phyloP scores from a whole-genome alignment of 2,797 vertebrate genomes.

The Neosilurus mollespiculum region DNA sequence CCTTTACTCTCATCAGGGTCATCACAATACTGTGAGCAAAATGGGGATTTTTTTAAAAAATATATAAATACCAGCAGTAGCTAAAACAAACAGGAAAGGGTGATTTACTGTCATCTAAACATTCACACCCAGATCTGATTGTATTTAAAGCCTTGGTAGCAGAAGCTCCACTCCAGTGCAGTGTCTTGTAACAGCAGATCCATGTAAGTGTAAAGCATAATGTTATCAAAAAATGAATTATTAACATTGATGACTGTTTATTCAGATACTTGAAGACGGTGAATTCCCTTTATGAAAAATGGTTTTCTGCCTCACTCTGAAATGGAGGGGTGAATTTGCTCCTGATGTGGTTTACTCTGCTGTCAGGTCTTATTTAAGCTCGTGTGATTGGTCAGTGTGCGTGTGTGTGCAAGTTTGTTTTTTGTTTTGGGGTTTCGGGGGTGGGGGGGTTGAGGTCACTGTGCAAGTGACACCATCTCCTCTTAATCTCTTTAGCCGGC shows the following conservation, averaged over 20 bases:
- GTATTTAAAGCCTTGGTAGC: not conserved
- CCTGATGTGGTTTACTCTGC: not conserved
- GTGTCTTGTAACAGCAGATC: not conserved
- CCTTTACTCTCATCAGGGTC: not conserved
- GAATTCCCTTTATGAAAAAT: slow-evolving; percentile 2
- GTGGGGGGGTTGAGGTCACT: not conserved
- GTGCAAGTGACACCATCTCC: slow-evolving; percentile 31
- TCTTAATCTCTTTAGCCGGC: slow-evolving; percentile 72
- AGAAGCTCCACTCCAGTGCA: not conserved
- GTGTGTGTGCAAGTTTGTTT: slow-evolving; percentile 8
- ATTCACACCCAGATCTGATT: not conserved
- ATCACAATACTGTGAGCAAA: not conserved
- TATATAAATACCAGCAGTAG: no score
- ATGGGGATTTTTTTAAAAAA: not conserved
- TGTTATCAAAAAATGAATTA: not conserved
- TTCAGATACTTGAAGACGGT: not conserved
- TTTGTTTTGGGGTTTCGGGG: slow-evolving; percentile 11
- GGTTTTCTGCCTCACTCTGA: slow-evolving; percentile 3
- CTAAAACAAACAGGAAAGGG: slow-evolving; percentile 6
- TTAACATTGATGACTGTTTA: not conserved
- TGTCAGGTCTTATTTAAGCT: not conserved
- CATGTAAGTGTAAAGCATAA: no score
- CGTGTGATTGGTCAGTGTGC: not conserved
- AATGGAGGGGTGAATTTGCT: not conserved
- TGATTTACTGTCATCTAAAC: slow-evolving; percentile 9